Percentiles rank a stretch among this genome's conserved stretches.
Evolutionary conservation across 2,113 vertebrate genomes (phyloP).

Genomic region (Fulica atra): DNA sequence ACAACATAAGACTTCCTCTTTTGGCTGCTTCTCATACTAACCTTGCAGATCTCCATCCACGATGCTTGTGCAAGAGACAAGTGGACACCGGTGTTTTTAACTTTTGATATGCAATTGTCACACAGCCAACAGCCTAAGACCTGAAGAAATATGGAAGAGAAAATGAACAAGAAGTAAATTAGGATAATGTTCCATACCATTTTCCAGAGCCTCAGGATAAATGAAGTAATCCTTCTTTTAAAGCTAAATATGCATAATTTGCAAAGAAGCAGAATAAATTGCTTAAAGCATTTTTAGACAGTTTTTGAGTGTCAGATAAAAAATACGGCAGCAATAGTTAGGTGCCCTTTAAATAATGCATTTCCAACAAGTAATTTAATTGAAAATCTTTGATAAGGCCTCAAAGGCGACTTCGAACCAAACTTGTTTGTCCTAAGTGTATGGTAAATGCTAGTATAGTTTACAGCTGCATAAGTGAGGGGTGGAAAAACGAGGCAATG

Average conservation of each 20-base stretch:
- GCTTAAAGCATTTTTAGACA: neutral
- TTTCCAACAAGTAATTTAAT: neutral
- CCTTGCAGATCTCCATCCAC: no score
- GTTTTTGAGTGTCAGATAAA: neutral
- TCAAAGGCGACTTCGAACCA: neutral
- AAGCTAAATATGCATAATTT: neutral
- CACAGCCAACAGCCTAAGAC: neutral
- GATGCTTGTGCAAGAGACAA: no score
- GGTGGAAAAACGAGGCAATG: neutral
- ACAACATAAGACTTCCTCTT: no score
- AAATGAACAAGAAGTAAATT: neutral
- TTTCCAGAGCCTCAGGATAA: neutral
- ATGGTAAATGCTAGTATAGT: neutral
- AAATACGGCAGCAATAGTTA: neutral
- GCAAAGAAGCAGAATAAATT: neutral
- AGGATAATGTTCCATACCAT: neutral
- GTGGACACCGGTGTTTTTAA: no score
- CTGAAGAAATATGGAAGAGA: neutral
- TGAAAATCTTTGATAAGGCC: neutral
- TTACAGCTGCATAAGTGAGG: neutral
- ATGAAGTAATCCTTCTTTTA: slow-evolving; percentile 18
- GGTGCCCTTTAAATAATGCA: neutral
- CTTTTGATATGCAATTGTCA: no score
- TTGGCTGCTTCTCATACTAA: no score
- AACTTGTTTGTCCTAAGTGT: neutral